Evolutionary conservation across 92 coral and sea anemone species (phyloP).

Genomic region (Muricea muricata): DNA sequence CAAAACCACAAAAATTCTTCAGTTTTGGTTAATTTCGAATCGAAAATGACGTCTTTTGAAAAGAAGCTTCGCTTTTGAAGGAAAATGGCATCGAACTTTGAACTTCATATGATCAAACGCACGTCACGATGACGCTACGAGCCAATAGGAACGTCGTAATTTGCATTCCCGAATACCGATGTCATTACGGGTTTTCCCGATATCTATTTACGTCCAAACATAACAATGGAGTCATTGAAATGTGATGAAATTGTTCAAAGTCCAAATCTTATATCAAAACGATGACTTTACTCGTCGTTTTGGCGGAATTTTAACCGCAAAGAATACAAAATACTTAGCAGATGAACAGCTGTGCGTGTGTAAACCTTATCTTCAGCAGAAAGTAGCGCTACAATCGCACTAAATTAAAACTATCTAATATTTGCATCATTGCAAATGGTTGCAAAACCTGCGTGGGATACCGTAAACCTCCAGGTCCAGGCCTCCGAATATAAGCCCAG

Average conservation of each 20-base stretch:
- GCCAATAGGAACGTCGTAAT: conserved; percentile 4
- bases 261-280: background rate
- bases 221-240: background rate
- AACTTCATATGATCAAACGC: background rate
- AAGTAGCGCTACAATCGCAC: no score
- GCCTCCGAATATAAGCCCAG: no score
- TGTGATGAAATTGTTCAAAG: conserved; percentile 20
- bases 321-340: background rate
- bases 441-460: no score
- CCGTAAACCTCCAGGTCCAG: no score
- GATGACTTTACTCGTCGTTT: background rate
- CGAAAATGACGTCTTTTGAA: conserved; percentile 7
- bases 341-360: background rate
- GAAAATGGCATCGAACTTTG: background rate
- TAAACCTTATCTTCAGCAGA: no score
- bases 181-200: background rate
- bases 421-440: no score
- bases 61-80: conserved; percentile 11
- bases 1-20: background rate
- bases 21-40: background rate
- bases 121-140: background rate
- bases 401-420: no score
- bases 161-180: background rate
- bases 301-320: background rate
- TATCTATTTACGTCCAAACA: background rate